Conservation (phyloP, 2,113 vertebrate genomes). For the Astur gentilis region DNA sequence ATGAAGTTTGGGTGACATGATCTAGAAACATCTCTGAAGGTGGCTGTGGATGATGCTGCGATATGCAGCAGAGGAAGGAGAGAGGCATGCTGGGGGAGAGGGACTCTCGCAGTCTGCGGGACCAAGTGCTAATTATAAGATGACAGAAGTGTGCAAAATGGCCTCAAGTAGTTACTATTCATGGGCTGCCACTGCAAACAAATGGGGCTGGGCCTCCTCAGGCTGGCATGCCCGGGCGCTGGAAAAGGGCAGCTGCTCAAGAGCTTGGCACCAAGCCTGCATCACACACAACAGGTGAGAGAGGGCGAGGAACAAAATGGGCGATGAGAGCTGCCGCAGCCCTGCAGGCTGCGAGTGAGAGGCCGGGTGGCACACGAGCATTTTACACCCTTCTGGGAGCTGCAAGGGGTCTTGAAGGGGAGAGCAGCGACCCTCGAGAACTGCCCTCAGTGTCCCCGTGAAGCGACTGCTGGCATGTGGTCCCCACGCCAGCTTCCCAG, state of each 20-base stretch:
- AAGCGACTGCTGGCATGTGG: not conserved
- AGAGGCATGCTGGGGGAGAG: not conserved
- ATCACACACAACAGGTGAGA: constrained; percentile 4
- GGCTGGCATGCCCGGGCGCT: not conserved
- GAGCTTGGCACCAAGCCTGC: not conserved
- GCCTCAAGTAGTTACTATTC: not conserved
- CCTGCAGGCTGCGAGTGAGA: not conserved
- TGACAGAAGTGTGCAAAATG: not conserved
- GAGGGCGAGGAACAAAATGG: fast-evolving
- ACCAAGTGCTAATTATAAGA: not conserved
- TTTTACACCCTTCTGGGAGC: not conserved
- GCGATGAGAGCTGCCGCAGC: fast-evolving
- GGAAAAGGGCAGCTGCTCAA: constrained; percentile 7
- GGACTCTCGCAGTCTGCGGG: not conserved
- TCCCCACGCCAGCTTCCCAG: not conserved
- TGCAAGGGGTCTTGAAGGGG: no score
- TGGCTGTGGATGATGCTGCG: not conserved
- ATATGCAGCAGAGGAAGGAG: not conserved
- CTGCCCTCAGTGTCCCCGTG: not conserved
- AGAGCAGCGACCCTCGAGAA: not conserved
- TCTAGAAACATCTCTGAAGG: not conserved
- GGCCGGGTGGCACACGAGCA: not conserved
- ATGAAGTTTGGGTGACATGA: not conserved
- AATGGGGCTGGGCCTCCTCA: not conserved
- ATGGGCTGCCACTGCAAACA: not conserved